A percentile compares a stretch with the other conserved stretches of the same genome.
Conservation (phyloP, 2,888 invertebrate genomes). For the Coleophora flavipennella region DNA sequence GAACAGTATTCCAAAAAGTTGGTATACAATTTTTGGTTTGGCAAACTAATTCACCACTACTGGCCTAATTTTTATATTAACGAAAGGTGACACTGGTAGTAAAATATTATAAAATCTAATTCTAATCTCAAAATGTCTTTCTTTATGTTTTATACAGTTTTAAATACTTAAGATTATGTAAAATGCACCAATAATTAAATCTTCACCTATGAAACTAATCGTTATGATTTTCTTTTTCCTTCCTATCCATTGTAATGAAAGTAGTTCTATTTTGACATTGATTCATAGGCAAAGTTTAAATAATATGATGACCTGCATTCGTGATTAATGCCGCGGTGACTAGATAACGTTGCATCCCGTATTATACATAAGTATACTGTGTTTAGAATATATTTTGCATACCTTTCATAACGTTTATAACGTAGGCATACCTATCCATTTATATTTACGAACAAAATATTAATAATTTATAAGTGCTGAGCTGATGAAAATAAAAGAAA, state of each 20-base stretch:
- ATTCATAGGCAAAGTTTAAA: slow-evolving; percentile 8
- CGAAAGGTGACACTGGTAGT: background rate
- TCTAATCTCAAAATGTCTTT: background rate
- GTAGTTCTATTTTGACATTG: slow-evolving; percentile 18
- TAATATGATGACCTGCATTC: slow-evolving; percentile 30
- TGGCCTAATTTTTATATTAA: background rate
- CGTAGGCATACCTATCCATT: no score
- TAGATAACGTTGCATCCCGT: slow-evolving; percentile 41
- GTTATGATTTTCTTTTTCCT: no score
- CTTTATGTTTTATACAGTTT: background rate
- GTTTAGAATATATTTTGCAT: background rate
- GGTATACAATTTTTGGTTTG: no score
- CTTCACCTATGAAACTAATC: no score
- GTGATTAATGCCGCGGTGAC: slow-evolving; percentile 53
- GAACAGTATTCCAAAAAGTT: no score
- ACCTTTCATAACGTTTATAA: no score
- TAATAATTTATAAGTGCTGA: background rate
- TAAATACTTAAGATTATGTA: background rate
- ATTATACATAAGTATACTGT: slow-evolving; percentile 9
- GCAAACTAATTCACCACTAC: background rate
- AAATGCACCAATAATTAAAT: background rate
- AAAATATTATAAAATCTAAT: background rate
- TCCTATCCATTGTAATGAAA: no score
- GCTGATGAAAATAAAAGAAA: no score
- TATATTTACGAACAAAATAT: background rate